Conservation (phyloP, 2,888 invertebrate genomes). For the Stratiomys singularior region DNA sequence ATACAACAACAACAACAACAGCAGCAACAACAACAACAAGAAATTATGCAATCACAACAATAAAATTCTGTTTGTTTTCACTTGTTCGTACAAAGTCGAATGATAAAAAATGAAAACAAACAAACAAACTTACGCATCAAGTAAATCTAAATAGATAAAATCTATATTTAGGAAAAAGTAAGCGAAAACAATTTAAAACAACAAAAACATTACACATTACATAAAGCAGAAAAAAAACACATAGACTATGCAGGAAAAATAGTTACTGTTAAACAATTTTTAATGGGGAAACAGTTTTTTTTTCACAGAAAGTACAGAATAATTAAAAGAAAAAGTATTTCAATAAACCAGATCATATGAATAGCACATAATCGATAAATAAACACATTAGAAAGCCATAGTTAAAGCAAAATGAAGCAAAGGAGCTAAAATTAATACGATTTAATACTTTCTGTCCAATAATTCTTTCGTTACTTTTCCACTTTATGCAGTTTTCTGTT, state of each 20-base stretch:
- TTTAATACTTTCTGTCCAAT: too few relatives aligned
- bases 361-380: too few relatives aligned
- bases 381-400: background rate
- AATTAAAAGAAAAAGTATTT: too few relatives aligned
- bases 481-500: too few relatives aligned
- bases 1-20: slow-evolving; percentile 44
- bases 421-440: slow-evolving; percentile 15
- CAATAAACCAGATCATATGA: too few relatives aligned
- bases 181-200: background rate
- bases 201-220: background rate
- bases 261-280: slow-evolving; percentile 20
- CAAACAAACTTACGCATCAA: slow-evolving; percentile 27
- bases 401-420: background rate
- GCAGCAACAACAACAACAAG: slow-evolving; percentile 45
- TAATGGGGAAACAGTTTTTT: background rate
- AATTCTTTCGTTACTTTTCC: background rate
- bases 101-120: background rate
- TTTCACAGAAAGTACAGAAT: too few relatives aligned
- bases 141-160: slow-evolving; percentile 17
- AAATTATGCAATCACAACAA: slow-evolving; percentile 25
- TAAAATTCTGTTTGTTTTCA: slow-evolving; percentile 18
- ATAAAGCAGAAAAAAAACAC: background rate
- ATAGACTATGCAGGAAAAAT: slow-evolving; percentile 10
- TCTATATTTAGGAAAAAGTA: slow-evolving; percentile 9
- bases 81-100: background rate